Evolutionary conservation across 2,113 vertebrate species (phyloP), one percentile per base, ranked within the genome.

Genomic region (Perognathus longimembris): DNA sequence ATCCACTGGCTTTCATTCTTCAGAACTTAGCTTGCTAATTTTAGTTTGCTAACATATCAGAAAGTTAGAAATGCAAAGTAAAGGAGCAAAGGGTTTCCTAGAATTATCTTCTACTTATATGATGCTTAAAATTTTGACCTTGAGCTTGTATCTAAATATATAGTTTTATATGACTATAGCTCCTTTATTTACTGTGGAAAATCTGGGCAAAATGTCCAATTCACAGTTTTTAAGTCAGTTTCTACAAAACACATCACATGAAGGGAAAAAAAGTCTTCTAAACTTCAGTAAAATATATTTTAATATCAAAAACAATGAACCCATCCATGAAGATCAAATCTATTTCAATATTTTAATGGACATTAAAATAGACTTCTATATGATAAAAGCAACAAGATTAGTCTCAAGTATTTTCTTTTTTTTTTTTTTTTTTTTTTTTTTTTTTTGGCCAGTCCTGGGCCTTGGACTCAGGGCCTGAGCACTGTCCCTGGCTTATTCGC

Each of bases 11-110:
- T 22, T 84, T 88, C 34, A 69, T 69, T 75, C 34, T 11, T 54
- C 79, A 88, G 18, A 18, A 80, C 84, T 79, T 69, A 78, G 59
- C 75, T 79, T 80, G 61, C 21, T 69, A 88, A 67, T 87, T 88
- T 79, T 69, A 78, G 59, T 79, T 79, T 80, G 61, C 21, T 69
- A 88, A 67, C 36, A 45, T 12, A 45, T 42, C 24, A 81, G 26
- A 36, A 88, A 66, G 50, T 34, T 75, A 73, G 18, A 61, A 57
- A 86, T 38, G 4, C 45, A 54, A 17, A 20, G 1, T 45, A n/a
- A 64, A 64, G 42, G 32, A 75, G 38, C 6, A 63, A 3, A 32
- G 32, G 2, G 24, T 59, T 36, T 88, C 30, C 73, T 4, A 80
- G n/a, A 85, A 85, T 4, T 26, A 76, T 57, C 9, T 74, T 59